Conservation (phyloP, 2,797 vertebrate species). For the Gambelia wislizenii region DNA sequence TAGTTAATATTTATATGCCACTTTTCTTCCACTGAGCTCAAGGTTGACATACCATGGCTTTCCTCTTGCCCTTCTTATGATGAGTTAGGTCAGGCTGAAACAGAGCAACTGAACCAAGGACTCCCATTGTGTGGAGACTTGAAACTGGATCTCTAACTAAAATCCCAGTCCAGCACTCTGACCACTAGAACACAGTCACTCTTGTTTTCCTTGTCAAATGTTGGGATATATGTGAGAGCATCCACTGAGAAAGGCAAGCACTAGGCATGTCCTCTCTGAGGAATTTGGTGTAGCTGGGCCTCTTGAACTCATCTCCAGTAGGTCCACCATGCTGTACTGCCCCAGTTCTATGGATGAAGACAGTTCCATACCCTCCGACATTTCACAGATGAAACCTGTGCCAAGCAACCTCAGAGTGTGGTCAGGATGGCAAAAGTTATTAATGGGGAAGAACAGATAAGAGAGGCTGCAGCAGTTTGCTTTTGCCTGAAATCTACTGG, state of each 20-base stretch:
- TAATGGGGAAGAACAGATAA: no score
- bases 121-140: not conserved
- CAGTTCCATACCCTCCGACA: no score
- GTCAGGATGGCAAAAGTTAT: no score
- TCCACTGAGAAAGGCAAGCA: rapidly evolving
- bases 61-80: not conserved
- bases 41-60: not conserved
- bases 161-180: not conserved
- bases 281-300: not conserved
- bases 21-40: not conserved
- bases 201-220: not conserved
- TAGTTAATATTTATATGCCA: no score
- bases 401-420: no score
- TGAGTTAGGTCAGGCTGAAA: not conserved
- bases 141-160: not conserved
- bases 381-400: no score
- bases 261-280: not conserved
- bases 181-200: not conserved
- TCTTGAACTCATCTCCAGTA: not conserved
- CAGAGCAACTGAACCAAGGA: not conserved
- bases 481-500: no score
- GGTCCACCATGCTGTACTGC: not conserved
- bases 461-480: no score
- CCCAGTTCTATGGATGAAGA: not conserved
- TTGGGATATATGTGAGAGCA: not conserved